Evolutionary conservation across 2,797 vertebrate species (phyloP), one percentile per base, ranked within the genome.

Genomic region (Muraenolepis orangiensis): DNA sequence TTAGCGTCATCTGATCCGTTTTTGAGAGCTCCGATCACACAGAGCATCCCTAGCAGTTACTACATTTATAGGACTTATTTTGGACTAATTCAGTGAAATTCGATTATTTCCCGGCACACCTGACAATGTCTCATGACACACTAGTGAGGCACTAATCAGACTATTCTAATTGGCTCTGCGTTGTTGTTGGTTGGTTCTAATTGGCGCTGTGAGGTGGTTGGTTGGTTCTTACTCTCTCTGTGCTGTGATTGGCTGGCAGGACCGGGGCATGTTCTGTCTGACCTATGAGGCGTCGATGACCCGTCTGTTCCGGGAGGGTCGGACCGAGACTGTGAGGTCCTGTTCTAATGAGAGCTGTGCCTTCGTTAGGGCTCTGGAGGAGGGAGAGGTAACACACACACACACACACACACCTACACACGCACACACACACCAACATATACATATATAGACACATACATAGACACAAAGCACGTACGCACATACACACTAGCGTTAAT

Each of bases 221-320:
- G 42, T 18, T 57, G 51, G 20, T 57, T 57, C 18, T 57, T 7
- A 57, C 23, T 57, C 20, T 20, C 20, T 36, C 57, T 26, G 46
- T 64, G 36, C 23, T 57, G 29, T 67, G 14, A 20, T 46, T 4
- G 11, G 20, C 26, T 20, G 74, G 10, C 87, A 98, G 96, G 92
- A 95, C 81, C 92, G 93, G 80, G 90, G 90, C 57, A 93, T 80
- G 2, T 96, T 98, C 89, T 95, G 94, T 83, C 83, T 96, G 85
- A 97, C 96, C 0, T 97, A 97, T 0, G 95, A 97, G 84, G 95
- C 96, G 0, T 94, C 93, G 36, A 96, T 96, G 96, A 96, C 96
- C 0, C 95, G 96, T 31, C 89, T 97, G 74, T 98, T 96, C 89
- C 91, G 93, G 70, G 96, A 98, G 88, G 96, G 96, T 78, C 92